Conservation (phyloP, 2,888 invertebrate species). For the Acanthosepion lycidas region DNA sequence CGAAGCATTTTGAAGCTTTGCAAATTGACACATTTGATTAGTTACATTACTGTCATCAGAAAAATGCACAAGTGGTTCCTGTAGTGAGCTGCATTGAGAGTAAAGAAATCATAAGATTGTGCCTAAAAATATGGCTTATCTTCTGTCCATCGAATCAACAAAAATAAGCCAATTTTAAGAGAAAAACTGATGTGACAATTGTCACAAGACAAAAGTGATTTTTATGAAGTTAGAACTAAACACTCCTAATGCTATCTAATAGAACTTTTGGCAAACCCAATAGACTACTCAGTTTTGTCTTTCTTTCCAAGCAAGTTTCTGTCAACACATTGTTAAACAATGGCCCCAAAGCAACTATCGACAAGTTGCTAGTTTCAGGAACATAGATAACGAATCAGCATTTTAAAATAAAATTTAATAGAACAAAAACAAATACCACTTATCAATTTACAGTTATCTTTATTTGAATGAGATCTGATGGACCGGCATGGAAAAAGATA, state of each 20-base stretch:
- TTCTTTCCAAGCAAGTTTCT: neutral
- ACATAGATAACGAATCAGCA: constrained; percentile 24
- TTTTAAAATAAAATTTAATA: constrained; percentile 42
- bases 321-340: constrained; percentile 1
- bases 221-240: neutral
- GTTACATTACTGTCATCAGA: too few species aligned
- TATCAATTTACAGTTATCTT: constrained; percentile 47
- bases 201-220: neutral
- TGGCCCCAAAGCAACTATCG: constrained; percentile 22
- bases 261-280: neutral
- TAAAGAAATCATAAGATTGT: too few species aligned
- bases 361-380: constrained; percentile 2
- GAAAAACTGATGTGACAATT: too few species aligned
- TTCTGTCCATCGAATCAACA: too few species aligned
- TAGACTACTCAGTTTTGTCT: neutral
- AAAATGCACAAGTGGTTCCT: too few species aligned
- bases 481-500: constrained; percentile 46
- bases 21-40: neutral
- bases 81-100: too few species aligned
- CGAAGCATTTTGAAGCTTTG: neutral
- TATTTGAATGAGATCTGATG: constrained; percentile 49
- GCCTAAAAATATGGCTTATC: too few species aligned
- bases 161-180: too few species aligned
- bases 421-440: constrained; percentile 36
- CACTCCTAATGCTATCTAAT: neutral